Evolutionary conservation across 2,113 vertebrate genomes (phyloP), one percentile per base, ranked within the genome.

Genomic region (Spea multiplicata): DNA sequence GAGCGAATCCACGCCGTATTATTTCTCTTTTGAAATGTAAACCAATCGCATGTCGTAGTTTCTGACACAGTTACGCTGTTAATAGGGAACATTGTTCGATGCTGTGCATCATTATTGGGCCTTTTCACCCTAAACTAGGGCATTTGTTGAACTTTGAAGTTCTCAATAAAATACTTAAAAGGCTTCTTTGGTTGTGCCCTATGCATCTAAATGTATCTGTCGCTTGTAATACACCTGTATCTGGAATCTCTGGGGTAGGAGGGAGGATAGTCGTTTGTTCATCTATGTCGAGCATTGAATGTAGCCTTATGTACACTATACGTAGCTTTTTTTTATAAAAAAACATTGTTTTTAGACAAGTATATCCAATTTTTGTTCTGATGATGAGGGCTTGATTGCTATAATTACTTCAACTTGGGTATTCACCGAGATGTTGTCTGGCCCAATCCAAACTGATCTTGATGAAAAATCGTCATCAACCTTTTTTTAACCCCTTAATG

Each of bases 1-100:
- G 88, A 86, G 78, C 82, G 85, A 87, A 86, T 86, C 89, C 90
- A 84, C 74, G 80, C 84, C 84, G 83, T 85, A 91, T 91, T 93
- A 93, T 93, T 93, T 94, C 92, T 93, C 91, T 91, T 93, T 92
- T 91, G 92, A 93, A 93, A 93, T 93, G 92, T 91, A 85, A 91
- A 88, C 90, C 88, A 91, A 88, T 86, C 79, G 84, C 81, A 91
- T 92, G 92, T 91, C 88, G 92, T 90, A 89, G 90, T 91, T 87
- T 83, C 85, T 92, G 90, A 91, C 90, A 90, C 89, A 88, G 88
- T 90, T 91, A 89, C 90, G 86, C 87, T 85, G 79, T 30, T 73
- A 30, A 84, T 87, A 87, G 91, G 83, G 86, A 75, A 74, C 78
- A 88, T 89, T 91, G 91, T 88, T 93, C 88, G 92, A 94, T 94